Percentiles rank a stretch among this genome's conserved stretches.
Conservation (phyloP, 2,888 invertebrate species). For the Lepetodrilus schrolli region DNA sequence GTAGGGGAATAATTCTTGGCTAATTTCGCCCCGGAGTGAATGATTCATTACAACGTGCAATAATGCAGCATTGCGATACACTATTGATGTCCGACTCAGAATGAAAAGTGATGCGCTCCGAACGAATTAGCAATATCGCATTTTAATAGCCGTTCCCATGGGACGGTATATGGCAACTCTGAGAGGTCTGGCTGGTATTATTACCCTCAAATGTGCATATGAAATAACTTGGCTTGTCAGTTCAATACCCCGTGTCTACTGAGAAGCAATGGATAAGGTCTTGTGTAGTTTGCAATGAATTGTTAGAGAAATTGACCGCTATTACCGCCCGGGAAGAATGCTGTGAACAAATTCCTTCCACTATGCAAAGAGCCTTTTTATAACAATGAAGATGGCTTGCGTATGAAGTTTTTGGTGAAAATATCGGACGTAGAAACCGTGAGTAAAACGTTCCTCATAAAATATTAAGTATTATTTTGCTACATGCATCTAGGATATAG, state of each 20-base stretch:
- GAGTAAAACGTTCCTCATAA: too few species aligned
- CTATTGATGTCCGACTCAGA: neutral
- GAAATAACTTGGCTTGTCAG: constrained; percentile 20
- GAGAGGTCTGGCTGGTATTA: neutral
- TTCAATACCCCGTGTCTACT: constrained; percentile 3
- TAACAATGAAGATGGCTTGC: too few species aligned
- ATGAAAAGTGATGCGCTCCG: constrained; percentile 17
- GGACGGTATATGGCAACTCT: neutral
- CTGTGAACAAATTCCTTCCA: too few species aligned
- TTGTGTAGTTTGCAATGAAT: neutral
- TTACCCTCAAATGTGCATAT: constrained; percentile 9
- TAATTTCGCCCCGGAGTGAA: neutral
- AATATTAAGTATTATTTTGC: too few species aligned
- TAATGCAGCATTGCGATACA: constrained; percentile 14
- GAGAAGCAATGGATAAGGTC: neutral
- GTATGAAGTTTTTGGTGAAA: too few species aligned
- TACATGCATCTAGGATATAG: too few species aligned
- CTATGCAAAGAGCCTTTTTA: too few species aligned
- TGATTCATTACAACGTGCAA: constrained; percentile 10
- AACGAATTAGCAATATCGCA: constrained; percentile 14
- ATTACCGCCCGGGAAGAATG: too few species aligned
- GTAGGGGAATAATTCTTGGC: neutral
- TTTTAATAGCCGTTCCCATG: constrained; percentile 2
- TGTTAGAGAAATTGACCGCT: too few species aligned
- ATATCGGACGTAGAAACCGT: too few species aligned